These are phyloP conservation scores for Epicampocera succincta DNA, from an alignment of 2,888 invertebrate species.

Conservation along the genomic window DNA sequence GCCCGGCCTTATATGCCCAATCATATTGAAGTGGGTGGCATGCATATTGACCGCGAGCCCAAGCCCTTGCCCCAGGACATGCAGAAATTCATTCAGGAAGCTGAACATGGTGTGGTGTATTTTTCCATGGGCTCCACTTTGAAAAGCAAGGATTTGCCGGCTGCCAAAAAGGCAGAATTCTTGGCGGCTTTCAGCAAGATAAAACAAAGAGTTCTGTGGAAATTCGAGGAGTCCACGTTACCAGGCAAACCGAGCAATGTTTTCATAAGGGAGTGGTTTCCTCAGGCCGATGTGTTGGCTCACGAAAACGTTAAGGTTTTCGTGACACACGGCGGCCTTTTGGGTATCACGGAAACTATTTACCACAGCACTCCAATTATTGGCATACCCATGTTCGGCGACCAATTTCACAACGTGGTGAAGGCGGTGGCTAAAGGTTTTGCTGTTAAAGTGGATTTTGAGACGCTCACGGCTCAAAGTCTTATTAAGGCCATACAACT, in stretches of 20 bases:
- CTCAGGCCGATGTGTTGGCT: conserved; percentile 82
- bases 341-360: conserved; percentile 82
- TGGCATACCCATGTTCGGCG: conserved; percentile 83
- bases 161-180: conserved; percentile 74
- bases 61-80: conserved; percentile 78
- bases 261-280: conserved; percentile 81
- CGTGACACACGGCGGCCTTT: conserved; percentile 82
- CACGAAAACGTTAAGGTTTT: conserved; percentile 82
- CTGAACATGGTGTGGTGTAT: conserved; percentile 82
- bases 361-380: conserved; percentile 82
- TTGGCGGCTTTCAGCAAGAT: conserved; percentile 75
- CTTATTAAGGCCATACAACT: conserved; percentile 73
- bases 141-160: conserved; percentile 75
- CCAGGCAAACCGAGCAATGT: conserved; percentile 78
- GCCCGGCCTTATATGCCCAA: conserved; percentile 80
- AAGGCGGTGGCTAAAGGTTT: conserved; percentile 81
- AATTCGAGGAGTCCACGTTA: conserved; percentile 79
- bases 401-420: conserved; percentile 83
- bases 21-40: conserved; percentile 81
- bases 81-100: conserved; percentile 79
- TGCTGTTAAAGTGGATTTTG: conserved; percentile 79
- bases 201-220: conserved; percentile 82
- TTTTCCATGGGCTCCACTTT: conserved; percentile 82
- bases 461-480: conserved; percentile 76
- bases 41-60: conserved; percentile 78